Evolutionary conservation across 1,140 invertebrate genomes (phyloP), one percentile per base, ranked within the genome.

Genomic region (Olivierus martensii): DNA sequence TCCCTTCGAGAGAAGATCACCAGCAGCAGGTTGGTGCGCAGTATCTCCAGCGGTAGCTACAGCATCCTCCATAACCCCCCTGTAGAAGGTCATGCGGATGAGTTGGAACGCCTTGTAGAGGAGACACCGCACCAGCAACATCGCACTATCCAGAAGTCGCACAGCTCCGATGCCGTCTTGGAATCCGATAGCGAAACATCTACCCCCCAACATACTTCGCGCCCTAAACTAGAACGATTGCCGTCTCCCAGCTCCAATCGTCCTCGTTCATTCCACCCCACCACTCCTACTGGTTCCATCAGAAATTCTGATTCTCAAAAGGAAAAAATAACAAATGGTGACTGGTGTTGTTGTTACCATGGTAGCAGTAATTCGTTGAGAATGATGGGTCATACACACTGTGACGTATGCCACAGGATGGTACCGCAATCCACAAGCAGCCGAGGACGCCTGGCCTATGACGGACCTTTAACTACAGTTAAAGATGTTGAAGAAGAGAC

Each of bases 161-260:
- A 58, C 18, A 63, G 61, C 37, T 63, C 60, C 5, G 60, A 63
- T n/a, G 61, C 61, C 15, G 61, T 63, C 3, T 51, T 63, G 15
- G 61, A 62, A 45, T 56, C 60, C 7, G 61, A 62, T 19, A 46
- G 55, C 21, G 60, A 60, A 41, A 39, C 44, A 3, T 38, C 39
- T 21, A 60, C 58, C 2, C 55, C 58, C 15, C 51, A 57, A 37
- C 57, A 59, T 39, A 54, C 51, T 46, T 15, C 35, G 10, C 46
- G 38, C 15, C 36, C 53, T 6, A 46, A 55, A 22, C 28, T 28
- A 4, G 28, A 28, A 28, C 28, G 28, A 6, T 28, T 28, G 9
- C 21, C 21, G 18, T 11, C 5, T 3, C 38, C 39, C 1, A 4
- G 18, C 2, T 9, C 41, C 3, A 46, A 37, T 28, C 35, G 28